These are phyloP conservation scores for Procambarus virginalis DNA, from an alignment of 1,140 invertebrate species.

Conservation along the genomic window DNA sequence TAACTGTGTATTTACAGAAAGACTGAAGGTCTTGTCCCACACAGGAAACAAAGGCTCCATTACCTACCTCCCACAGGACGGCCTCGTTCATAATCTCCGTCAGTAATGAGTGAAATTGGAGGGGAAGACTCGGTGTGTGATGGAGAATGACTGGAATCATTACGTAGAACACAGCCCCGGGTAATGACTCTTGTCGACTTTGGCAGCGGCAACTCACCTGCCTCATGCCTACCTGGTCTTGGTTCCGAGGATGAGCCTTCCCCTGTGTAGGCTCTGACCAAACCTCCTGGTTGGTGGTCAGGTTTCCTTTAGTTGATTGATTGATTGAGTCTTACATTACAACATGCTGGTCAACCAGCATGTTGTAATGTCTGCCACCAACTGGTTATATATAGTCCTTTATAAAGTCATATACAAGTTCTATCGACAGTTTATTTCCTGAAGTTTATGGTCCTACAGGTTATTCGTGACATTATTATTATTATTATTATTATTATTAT, in stretches of 20 bases:
- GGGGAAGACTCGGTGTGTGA: conserved; percentile 3
- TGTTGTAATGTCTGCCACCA: not conserved
- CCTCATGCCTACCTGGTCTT: too few relatives aligned
- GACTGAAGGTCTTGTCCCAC: not conserved
- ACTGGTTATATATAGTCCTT: not conserved
- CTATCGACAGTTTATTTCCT: too few relatives aligned
- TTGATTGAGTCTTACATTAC: too few relatives aligned
- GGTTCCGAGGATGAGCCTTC: too few relatives aligned
- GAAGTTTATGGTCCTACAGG: too few relatives aligned
- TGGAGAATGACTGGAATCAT: conserved; percentile 4
- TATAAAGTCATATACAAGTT: too few relatives aligned
- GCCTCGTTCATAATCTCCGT: not conserved
- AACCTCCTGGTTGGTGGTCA: not conserved
- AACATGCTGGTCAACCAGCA: too few relatives aligned
- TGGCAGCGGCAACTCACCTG: not conserved
- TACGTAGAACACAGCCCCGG: not conserved
- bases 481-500: too few relatives aligned
- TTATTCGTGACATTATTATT: too few relatives aligned
- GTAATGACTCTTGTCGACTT: not conserved
- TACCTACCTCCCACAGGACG: not conserved
- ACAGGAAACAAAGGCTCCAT: not conserved
- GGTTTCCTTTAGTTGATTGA: too few relatives aligned
- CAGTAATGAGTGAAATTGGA: not conserved
- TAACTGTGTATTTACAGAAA: not conserved
- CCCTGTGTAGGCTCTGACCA: too few relatives aligned